Evolutionary conservation across 2,888 invertebrate species (phyloP), one percentile per base, ranked within the genome.

Genomic region (Meteorus colon): DNA sequence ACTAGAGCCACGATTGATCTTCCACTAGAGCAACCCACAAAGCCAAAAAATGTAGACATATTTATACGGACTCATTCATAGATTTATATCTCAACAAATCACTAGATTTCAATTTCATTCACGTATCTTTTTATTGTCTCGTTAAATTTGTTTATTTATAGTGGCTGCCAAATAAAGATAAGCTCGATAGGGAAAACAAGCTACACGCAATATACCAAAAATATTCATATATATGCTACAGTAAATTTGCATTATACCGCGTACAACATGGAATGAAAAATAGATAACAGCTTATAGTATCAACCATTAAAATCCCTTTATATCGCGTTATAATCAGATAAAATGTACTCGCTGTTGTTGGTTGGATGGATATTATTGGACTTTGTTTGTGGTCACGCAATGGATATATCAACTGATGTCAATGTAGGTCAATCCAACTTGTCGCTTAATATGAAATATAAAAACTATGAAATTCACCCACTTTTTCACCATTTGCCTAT

Each of bases 201-300:
- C 55, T 55, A 16, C 27, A 45, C 51, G 62, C 48, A 41, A 71
- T 51, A 71, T 45, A 51, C 41, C 37, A 71, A 75, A 63, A 65
- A 71, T 75, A 60, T 60, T 66, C 66, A 29, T 55, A 31, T 41
- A 66, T 31, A 31, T n/a, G 27, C 14, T 63, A 34, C 16, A 31
- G 65, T 75, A 75, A 31, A 66, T 71, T 45, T 59, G 55, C 51
- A 71, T 70, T 75, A 75, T 55, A 75, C 34, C 45, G 59, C 27
- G 51, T 41, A 48, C 68, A 48, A 74, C 48, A 31, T 65, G 59
- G 48, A 60, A 76, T 79, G 74, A 76, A 80, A 77, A 81, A 80
- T 79, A 79, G 79, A 81, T 81, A 81, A 79, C 78, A 70, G 71
- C 72, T 59, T 73, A 62, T 72, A 62, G 67, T 59, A 70, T 73